Evolutionary conservation across 23 tunicate species (phyloP).

Genomic region (Halocynthia aurantium): DNA sequence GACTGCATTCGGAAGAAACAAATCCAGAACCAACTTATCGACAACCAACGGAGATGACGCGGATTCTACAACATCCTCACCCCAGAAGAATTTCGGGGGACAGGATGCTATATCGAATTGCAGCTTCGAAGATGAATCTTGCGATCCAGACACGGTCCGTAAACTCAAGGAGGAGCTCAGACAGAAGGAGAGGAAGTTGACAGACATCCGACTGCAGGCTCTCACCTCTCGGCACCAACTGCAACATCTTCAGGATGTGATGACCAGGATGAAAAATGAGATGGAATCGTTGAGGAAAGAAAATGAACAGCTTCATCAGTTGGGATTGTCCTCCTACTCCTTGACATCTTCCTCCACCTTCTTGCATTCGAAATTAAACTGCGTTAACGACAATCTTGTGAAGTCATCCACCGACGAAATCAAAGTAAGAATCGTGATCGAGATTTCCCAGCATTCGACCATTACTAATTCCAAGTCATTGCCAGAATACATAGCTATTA

Average conservation of each 20-base stretch:
- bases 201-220: conserved; percentile 79
- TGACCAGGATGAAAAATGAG: conserved; percentile 79
- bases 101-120: not conserved
- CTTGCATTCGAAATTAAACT: not conserved
- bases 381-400: not conserved
- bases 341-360: conserved; percentile 18
- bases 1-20: conserved; percentile 50
- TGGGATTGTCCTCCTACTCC: conserved; percentile 53
- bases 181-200: conserved; percentile 65
- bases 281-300: conserved; percentile 66
- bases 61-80: conserved; percentile 3
- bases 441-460: conserved; percentile 1
- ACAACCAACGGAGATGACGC: conserved; percentile 21
- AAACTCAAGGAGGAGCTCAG: conserved; percentile 66
- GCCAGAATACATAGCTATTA: not conserved
- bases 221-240: conserved; percentile 81
- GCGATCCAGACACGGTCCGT: conserved; percentile 37
- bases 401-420: conserved; percentile 10
- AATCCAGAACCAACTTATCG: conserved; percentile 55
- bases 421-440: conserved; percentile 5
- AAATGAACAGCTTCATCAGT: conserved; percentile 55
- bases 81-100: not conserved
- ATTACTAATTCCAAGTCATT: not conserved
- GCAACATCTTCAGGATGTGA: conserved; percentile 84
- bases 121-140: conserved; percentile 20